Evolutionary conservation across 2,113 vertebrate genomes (phyloP).

Genomic region (Galemys pyrenaicus): DNA sequence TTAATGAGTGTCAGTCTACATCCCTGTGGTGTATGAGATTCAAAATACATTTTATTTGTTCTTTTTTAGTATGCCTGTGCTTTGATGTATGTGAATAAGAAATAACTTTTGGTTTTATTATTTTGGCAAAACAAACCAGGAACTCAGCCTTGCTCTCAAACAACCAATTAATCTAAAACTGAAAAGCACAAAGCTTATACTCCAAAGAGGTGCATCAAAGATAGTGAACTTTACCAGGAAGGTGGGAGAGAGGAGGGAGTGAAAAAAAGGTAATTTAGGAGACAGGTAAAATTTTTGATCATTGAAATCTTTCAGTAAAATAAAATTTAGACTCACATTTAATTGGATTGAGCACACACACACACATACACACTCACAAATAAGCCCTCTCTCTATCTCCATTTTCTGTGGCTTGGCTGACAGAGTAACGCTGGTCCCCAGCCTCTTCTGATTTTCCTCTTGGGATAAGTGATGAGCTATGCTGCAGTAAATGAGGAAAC

Average conservation of each 20-base stretch:
- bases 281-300: conserved; percentile 47
- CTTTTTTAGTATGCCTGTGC: not conserved
- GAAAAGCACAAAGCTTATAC: conserved; percentile 65
- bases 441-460: conserved; percentile 69
- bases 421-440: conserved; percentile 64
- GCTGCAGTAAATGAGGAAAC: conserved; percentile 73
- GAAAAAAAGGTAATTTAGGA: conserved; percentile 27
- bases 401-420: conserved; percentile 73
- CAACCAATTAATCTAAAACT: conserved; percentile 74
- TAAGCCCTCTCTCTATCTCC: conserved; percentile 49
- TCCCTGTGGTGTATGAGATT: not conserved
- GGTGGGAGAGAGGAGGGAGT: not conserved
- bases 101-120: conserved; percentile 69
- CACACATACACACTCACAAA: not conserved
- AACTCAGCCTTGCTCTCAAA: conserved; percentile 72
- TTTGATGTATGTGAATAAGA: conserved; percentile 39
- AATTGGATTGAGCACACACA: conserved; percentile 6
- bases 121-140: conserved; percentile 77
- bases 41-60: conserved; percentile 54
- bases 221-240: conserved; percentile 31
- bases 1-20: conserved; percentile 44
- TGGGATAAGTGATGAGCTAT: conserved; percentile 72
- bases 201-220: conserved; percentile 42
- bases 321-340: conserved; percentile 56
- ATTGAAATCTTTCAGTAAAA: conserved; percentile 66